phyloP scores from a whole-genome alignment of 2,888 invertebrate genomes.

The Lamproptera curius region DNA sequence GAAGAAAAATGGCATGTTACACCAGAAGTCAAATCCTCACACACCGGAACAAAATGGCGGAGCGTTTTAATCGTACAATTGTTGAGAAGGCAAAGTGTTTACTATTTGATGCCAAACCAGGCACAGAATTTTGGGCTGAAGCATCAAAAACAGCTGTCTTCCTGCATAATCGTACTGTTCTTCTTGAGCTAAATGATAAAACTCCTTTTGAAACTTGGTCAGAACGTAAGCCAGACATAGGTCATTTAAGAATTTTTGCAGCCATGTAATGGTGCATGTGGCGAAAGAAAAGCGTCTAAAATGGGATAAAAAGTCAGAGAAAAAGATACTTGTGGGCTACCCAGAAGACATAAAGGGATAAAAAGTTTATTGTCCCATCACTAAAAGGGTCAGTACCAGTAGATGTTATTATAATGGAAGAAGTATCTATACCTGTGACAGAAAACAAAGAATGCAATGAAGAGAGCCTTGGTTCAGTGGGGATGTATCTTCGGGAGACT shows the following conservation, averaged over 20 bases:
- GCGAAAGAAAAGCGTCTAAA: constrained; percentile 22
- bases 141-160: no score
- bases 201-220: constrained; percentile 32
- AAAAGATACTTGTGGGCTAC: background rate
- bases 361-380: background rate
- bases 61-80: background rate
- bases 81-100: background rate
- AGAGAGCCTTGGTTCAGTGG: no score
- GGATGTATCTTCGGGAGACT: background rate
- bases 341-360: background rate
- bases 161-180: no score
- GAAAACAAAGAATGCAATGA: background rate
- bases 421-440: background rate
- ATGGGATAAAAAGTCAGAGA: constrained; percentile 4
- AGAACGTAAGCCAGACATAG: constrained; percentile 34
- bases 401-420: background rate
- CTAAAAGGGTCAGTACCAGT: background rate
- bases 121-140: no score
- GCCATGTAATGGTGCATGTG: constrained; percentile 27
- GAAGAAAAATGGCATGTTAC: constrained; percentile 24
- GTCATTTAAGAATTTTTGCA: constrained; percentile 39
- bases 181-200: background rate
- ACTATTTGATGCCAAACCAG: no score
- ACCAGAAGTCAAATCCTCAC: constrained; percentile 20
- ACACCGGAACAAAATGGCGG: background rate